Evolutionary conservation across 2,888 invertebrate species (phyloP), one percentile per base, ranked within the genome.

Genomic region (Chymomyza procnemis): DNA sequence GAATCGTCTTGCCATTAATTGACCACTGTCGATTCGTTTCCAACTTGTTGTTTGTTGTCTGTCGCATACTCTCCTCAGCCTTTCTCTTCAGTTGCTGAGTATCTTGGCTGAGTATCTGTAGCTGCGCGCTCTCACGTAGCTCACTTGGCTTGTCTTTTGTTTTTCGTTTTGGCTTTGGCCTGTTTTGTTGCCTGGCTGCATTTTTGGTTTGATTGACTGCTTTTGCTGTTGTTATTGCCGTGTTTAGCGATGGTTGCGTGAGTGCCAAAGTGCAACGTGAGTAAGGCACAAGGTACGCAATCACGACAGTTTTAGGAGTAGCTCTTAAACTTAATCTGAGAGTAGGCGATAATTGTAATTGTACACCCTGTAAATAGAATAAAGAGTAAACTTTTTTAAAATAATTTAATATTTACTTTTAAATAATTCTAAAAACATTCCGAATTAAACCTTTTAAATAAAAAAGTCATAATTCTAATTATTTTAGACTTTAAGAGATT

Each of bases 41-140:
- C 34, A 41, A 41, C 34, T 41, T 41, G 34, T 41, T 41, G 34
- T 41, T 12, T 34, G 34, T 34, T 34, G 3, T 34, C 48, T 77
- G 67, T 70, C 70, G 63, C 21, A 48, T 52, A 66, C 54, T 66
- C 18, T 34, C 30, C 48, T 21, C 30, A 19, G 26, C 19, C 0
- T 55, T 66, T 61, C 58, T 55, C 59, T 30, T 54, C 41, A 9
- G 46, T 64, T 64, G 19, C 19, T 2, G 30, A 50, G 6, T 1
- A 34, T 59, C 57, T 47, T 47, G 46, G 26, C 26, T 26, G 34
- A 34, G 34, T 34, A 34, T 30, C 21, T 59, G 58, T 58, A 30
- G 55, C 61, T 61, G 68, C 48, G n/a, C 59, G 60, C 69, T 57
- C 66, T 68, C 73, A 70, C 58, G 62, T 69, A 63, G 59, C 57